Conservation (phyloP, 2,797 vertebrate species). For the Falco peregrinus region DNA sequence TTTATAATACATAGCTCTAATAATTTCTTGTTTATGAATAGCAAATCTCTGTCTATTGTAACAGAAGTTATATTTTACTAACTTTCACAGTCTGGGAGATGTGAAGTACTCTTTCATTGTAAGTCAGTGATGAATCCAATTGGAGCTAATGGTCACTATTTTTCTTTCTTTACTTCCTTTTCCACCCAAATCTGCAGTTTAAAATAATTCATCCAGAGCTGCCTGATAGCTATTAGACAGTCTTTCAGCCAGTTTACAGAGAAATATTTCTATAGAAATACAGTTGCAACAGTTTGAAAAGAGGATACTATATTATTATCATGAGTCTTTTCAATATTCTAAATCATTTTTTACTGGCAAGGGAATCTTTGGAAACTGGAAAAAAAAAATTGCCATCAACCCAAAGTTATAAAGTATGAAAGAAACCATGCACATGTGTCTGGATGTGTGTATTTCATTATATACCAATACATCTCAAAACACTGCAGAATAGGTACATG, state of each 20-base stretch:
- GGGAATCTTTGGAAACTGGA: not conserved
- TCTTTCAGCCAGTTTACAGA: not conserved
- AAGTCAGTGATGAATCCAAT: not conserved
- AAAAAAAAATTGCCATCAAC: not conserved
- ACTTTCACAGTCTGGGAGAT: not conserved
- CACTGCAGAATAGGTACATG: not conserved
- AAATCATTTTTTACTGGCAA: not conserved
- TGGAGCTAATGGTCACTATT: not conserved
- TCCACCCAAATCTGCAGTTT: not conserved
- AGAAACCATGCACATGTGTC: rapidly evolving
- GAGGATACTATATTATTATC: rapidly evolving
- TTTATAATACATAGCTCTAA: not conserved
- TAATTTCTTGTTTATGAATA: not conserved
- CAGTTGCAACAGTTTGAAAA: not conserved
- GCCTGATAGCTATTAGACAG: not conserved
- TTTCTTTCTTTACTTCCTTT: not conserved
- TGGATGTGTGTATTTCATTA: not conserved
- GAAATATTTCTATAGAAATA: not conserved
- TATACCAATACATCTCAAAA: not conserved
- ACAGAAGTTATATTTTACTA: not conserved
- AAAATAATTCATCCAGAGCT: not conserved
- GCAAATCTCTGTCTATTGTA: not conserved
- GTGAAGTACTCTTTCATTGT: not conserved
- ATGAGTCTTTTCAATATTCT: not conserved
- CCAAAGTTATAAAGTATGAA: not conserved